phyloP scores from a whole-genome alignment of 2,888 invertebrate genomes.

The Conchocele bisecta region DNA sequence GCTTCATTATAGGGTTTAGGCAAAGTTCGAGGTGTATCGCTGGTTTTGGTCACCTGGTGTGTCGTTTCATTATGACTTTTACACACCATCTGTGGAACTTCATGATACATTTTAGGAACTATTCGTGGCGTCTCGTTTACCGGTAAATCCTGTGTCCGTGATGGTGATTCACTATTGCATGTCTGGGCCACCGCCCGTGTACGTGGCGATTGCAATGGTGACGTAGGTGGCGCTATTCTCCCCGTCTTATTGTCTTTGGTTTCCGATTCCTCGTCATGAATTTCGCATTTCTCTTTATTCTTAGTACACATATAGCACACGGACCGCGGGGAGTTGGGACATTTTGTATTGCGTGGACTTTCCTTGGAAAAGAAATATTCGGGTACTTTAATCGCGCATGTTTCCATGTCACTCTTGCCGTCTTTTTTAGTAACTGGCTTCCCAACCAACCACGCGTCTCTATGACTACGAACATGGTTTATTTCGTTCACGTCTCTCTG shows the following conservation, averaged over 20 bases:
- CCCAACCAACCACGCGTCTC: slow-evolving; percentile 73
- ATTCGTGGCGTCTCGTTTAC: too few species aligned
- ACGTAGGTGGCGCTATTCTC: slow-evolving; percentile 47
- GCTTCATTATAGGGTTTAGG: too few species aligned
- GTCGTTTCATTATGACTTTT: too few species aligned
- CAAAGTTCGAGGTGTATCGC: too few species aligned
- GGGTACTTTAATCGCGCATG: slow-evolving; percentile 53
- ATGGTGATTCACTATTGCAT: too few species aligned
- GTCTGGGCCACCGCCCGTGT: slow-evolving; percentile 4
- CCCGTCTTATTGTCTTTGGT: slow-evolving; percentile 15
- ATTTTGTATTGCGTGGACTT: slow-evolving; percentile 9
- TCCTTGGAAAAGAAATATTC: slow-evolving; percentile 58
- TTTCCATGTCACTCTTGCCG: slow-evolving; percentile 32
- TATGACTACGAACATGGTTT: slow-evolving; percentile 63
- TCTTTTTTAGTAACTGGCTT: slow-evolving; percentile 50
- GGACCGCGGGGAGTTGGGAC: background rate
- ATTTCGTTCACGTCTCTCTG: slow-evolving; percentile 35
- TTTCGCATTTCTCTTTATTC: slow-evolving; percentile 36
- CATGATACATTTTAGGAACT: too few species aligned
- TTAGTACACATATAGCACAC: slow-evolving; percentile 44
- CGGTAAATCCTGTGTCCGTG: too few species aligned
- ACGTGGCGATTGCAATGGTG: slow-evolving; percentile 32
- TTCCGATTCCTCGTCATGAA: background rate
- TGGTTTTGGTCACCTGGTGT: too few species aligned
- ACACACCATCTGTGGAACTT: too few species aligned